Evolutionary conservation across 2,113 vertebrate genomes (phyloP).

Genomic region (Morone chrysops): DNA sequence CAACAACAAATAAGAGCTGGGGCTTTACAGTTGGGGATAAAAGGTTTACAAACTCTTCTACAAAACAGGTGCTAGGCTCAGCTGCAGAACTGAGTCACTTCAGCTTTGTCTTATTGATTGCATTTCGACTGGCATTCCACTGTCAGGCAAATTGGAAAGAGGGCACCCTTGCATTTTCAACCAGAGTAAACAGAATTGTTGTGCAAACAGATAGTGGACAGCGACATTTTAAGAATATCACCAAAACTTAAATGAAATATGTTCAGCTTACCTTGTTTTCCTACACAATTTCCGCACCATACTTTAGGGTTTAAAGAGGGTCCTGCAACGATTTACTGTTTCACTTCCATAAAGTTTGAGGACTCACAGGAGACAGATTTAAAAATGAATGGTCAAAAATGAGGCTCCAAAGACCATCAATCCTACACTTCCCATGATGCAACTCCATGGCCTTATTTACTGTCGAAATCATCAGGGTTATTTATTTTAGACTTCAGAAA

Average conservation of each 20-base stretch:
- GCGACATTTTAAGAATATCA: constrained; percentile 42
- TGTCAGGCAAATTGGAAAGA: constrained; percentile 49
- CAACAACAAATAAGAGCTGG: constrained; percentile 52
- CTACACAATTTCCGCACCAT: not conserved
- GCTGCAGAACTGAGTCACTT: constrained; percentile 56
- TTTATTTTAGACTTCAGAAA: no score
- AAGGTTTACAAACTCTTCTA: constrained; percentile 61
- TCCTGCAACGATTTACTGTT: not conserved
- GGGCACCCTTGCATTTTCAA: constrained; percentile 25
- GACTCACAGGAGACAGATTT: not conserved
- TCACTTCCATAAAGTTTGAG: not conserved
- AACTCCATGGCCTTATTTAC: no score
- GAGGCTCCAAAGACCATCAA: no score
- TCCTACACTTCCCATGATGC: no score
- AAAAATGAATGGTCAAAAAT: not conserved
- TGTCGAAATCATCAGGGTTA: no score
- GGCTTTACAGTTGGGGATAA: constrained; percentile 63
- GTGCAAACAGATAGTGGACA: constrained; percentile 27
- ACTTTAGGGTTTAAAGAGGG: not conserved
- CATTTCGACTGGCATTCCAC: constrained; percentile 55
- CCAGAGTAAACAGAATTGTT: constrained; percentile 40
- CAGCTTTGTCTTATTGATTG: constrained; percentile 71
- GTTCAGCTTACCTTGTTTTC: not conserved
- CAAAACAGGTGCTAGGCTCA: constrained; percentile 50
- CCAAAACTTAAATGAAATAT: not conserved